Percentiles rank a stretch among this genome's conserved stretches.
These are phyloP conservation scores for Coendou prehensilis DNA, from an alignment of 2,797 vertebrate species.

Conservation along the genomic window DNA sequence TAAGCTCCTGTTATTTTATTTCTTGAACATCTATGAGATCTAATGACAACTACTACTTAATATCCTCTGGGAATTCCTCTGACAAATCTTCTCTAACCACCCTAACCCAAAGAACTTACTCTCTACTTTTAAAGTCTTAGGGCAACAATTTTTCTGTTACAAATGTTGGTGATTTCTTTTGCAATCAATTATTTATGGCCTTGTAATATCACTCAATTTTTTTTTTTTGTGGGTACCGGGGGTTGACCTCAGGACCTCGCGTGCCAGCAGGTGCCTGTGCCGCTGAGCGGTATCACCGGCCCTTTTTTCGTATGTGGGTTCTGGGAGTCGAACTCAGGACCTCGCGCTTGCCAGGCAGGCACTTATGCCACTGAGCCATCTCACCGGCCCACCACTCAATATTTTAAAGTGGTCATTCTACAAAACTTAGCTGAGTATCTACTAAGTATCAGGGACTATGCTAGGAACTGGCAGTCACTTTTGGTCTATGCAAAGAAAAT, in stretches of 20 bases:
- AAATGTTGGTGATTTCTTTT: constrained; percentile 26
- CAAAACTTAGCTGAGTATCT: constrained; percentile 44
- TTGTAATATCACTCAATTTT: constrained; percentile 9
- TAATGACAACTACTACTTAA: constrained; percentile 51
- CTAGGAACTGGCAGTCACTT: background rate
- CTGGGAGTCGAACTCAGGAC: no score
- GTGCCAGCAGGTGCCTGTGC: no score
- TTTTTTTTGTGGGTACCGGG: background rate
- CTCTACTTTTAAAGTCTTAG: background rate
- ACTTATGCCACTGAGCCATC: no score
- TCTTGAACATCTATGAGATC: constrained; percentile 50
- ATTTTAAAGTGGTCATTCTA: constrained; percentile 34
- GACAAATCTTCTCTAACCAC: constrained; percentile 6
- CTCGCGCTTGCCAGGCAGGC: no score
- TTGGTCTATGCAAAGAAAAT: background rate
- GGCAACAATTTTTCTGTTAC: constrained; percentile 38
- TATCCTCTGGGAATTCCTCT: constrained; percentile 47
- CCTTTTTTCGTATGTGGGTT: no score
- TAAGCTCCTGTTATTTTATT: constrained; percentile 43
- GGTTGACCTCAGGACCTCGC: no score
- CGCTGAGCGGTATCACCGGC: no score
- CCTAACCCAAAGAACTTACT: constrained; percentile 39
- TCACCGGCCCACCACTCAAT: background rate
- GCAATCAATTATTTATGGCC: constrained; percentile 13
- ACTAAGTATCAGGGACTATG: constrained; percentile 13